A percentile compares a stretch with the other conserved stretches of the same genome.
Evolutionary conservation across 2,797 vertebrate genomes (phyloP).

Genomic region (Notolepis coatsorum): DNA sequence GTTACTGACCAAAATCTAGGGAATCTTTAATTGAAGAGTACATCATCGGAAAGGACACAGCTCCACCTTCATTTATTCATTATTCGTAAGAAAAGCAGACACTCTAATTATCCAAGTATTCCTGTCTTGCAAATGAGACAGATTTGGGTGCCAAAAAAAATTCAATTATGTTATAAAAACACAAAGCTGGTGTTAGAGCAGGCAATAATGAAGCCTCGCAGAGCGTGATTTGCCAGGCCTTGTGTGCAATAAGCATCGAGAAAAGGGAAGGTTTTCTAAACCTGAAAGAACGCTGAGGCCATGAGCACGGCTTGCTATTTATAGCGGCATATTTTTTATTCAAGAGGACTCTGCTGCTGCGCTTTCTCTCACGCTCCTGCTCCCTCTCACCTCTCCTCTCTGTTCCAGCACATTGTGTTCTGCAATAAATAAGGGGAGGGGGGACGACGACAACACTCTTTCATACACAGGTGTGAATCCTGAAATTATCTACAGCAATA

Average conservation of each 20-base stretch:
- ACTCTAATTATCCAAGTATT: slow-evolving; percentile 50
- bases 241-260: slow-evolving; percentile 16
- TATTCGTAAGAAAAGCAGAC: slow-evolving; percentile 30
- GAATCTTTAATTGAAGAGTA: slow-evolving; percentile 19
- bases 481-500: slow-evolving; percentile 30
- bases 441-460: slow-evolving; percentile 12
- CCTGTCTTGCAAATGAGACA: slow-evolving; percentile 29
- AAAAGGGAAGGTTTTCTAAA: slow-evolving; percentile 61
- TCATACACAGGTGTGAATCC: slow-evolving; percentile 32
- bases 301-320: slow-evolving; percentile 79
- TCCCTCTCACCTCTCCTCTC: slow-evolving; percentile 41
- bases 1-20: slow-evolving; percentile 15
- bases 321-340: slow-evolving; percentile 82
- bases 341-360: slow-evolving; percentile 77
- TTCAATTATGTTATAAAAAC: slow-evolving; percentile 12
- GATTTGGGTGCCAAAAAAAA: slow-evolving; percentile 19
- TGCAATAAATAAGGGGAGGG: slow-evolving; percentile 48
- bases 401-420: slow-evolving; percentile 55
- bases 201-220: slow-evolving; percentile 7
- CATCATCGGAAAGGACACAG: slow-evolving; percentile 9
- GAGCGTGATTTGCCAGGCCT: slow-evolving; percentile 16
- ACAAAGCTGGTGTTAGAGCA: neutral
- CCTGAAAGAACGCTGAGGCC: slow-evolving; percentile 66
- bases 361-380: slow-evolving; percentile 59
- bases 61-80: slow-evolving; percentile 30